phyloP scores from a whole-genome alignment of 2,113 vertebrate genomes.

The Zeus faber region DNA sequence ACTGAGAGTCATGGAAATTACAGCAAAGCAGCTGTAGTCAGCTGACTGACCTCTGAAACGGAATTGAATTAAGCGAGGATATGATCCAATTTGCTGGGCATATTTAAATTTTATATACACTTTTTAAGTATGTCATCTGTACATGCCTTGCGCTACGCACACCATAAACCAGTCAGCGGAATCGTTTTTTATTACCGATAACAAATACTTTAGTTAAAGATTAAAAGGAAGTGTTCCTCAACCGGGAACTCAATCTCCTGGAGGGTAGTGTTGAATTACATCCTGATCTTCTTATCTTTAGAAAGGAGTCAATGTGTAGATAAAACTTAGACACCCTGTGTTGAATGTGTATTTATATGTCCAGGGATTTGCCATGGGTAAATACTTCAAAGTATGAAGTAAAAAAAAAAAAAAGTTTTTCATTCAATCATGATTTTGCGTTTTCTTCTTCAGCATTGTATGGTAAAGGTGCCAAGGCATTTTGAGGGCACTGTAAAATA shows the following conservation, averaged over 20 bases:
- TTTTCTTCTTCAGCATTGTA: not conserved
- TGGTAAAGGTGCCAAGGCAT: not conserved
- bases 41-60: not conserved
- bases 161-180: conserved; percentile 39
- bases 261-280: conserved; percentile 55
- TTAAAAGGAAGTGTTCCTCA: conserved; percentile 63
- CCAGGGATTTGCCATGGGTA: conserved; percentile 21
- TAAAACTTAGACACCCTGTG: conserved; percentile 41
- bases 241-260: conserved; percentile 39
- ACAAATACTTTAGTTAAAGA: conserved; percentile 66
- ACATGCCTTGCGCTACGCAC: conserved; percentile 23
- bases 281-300: conserved; percentile 55
- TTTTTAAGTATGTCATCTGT: no score
- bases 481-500: conserved; percentile 1
- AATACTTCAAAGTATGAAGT: conserved; percentile 20
- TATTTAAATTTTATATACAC: no score
- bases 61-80: conserved; percentile 5
- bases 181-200: conserved; percentile 58
- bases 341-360: conserved; percentile 36
- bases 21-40: conserved; percentile 23
- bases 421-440: no score
- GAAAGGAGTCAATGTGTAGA: conserved; percentile 35
- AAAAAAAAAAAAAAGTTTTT: conserved; percentile 3
- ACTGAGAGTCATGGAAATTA: conserved; percentile 30
- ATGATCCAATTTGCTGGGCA: no score